Evolutionary conservation across 1,140 invertebrate genomes (phyloP), one percentile per base, ranked within the genome.

Genomic region (Listronotus bonariensis): DNA sequence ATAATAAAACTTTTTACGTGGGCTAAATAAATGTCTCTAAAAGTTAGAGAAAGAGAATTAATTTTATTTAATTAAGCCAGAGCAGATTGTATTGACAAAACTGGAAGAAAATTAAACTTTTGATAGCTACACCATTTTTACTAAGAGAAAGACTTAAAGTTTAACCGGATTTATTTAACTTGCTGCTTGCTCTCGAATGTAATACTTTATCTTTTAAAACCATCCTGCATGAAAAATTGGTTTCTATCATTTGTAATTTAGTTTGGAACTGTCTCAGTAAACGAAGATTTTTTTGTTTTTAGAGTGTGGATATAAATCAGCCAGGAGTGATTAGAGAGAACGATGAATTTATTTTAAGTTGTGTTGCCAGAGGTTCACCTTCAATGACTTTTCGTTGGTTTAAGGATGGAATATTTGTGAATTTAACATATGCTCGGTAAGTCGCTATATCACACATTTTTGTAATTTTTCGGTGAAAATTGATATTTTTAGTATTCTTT

Each of bases 341-440:
- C 14, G 88, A 89, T 65, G 87, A 90, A 73, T 90, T 92, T 68
- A 85, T 88, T 68, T 79, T 93, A 67, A 89, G 87, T 48, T 93
- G 91, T 72, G 81, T 85, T 46, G 89, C 89, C 36, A 86, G 90
- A 70, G 91, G 90, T 63, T 90, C 89, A 56, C 84, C 87, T 3
- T 81, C 84, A 38, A 88, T 89, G 72, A 83, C 82, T 34, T 92
- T 92, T 74, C 83, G 84, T 34, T 93, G 91, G 91, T 91, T 87
- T 80, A 93, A 92, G 76, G 90, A 93, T 74, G 86, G 87, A 3
- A 83, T 88, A 52, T 82, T 84, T 62, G 85, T 92, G 57, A 92
- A 92, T 75, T 86, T 70, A 12, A 70, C 68, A 36, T 67, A 56
- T 56, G 31, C 61, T 40, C 43, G 41, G 56, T 66, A 60, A 66